Base-by-base conservation (phyloP, 2,888 invertebrate genomes). In the Cantharis nigra region DNA sequence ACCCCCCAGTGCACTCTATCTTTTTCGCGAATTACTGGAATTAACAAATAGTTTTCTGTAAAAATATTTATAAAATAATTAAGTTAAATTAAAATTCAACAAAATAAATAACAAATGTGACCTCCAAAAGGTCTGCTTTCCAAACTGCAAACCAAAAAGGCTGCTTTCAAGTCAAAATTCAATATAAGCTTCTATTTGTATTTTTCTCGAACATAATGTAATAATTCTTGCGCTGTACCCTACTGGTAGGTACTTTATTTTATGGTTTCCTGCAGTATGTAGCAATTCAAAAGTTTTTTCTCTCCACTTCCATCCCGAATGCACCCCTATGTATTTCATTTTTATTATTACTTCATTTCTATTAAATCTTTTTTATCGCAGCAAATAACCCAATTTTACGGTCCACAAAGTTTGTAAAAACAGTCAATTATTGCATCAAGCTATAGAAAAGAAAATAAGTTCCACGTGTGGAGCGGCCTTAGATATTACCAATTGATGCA, bases 241-340 rank as follows among this genome's bases (percentile, higher is more conserved):
- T 62, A 9, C 33, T 23, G 63, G 62, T 28, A 28, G 63, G 62
- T 28, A 28, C 30, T 30, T 30, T 30, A 13, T 72, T 76, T 76
- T 73, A 23, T 63, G 33, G 63, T 63, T 76, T 62, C 33, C 20
- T 65, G 33, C 62, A 33, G 70, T 49, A 14, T n/a, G 63, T 75
- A 9, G 65, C 26, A 71, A 49, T 75, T 63, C 16, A 74, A 74
- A 74, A 74, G 73, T 73, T 69, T 70, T 49, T 49, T 49, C n/a
- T n/a, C 7, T n/a, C 33, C 4, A 49, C 33, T 7, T 49, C n/a
- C n/a, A 49, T 4, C 33, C 2, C 33, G n/a, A n/a, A 49, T n/a
- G 49, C 49, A 7, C 49, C 49, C 49, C 49, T 49, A 49, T n/a
- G n/a, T n/a, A 49, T 49, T 49, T n/a, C 3, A 49, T n/a, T 49